Percentiles rank a stretch among this genome's conserved stretches.
Evolutionary conservation across 2,113 vertebrate genomes (phyloP).

Genomic region (Crotalus viridis): DNA sequence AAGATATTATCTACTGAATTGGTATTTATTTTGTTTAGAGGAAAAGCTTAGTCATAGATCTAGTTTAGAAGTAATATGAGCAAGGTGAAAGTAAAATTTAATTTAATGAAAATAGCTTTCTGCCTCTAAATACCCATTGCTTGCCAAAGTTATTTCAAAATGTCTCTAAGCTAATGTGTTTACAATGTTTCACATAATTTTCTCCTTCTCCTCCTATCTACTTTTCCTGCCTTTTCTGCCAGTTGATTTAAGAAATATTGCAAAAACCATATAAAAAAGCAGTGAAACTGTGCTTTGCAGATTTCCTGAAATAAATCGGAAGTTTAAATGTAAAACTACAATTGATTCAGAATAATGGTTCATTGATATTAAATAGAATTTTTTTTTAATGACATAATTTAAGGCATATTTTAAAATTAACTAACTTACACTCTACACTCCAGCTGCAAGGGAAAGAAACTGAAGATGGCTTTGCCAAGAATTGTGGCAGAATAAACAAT

Average conservation of each 20-base stretch:
- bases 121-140: background rate
- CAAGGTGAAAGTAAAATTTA: conserved; percentile 29
- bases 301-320: conserved; percentile 15
- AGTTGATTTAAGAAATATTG: conserved; percentile 11
- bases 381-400: background rate
- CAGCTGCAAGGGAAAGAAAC: background rate
- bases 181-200: background rate
- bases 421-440: background rate
- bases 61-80: conserved; percentile 42
- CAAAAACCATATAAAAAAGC: conserved; percentile 24
- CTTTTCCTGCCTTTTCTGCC: conserved; percentile 6
- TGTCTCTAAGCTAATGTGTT: conserved; percentile 15
- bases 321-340: background rate
- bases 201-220: background rate
- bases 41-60: conserved; percentile 36
- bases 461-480: background rate
- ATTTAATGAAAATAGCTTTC: background rate
- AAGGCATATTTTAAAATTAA: background rate
- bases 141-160: background rate
- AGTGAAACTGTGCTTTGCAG: background rate
- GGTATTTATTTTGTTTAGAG: conserved; percentile 34
- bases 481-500: background rate
- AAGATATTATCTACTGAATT: conserved; percentile 39
- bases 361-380: conserved; percentile 26
- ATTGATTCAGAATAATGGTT: conserved; percentile 3